Conservation (phyloP, 2,888 invertebrate species). For the Anarsia innoxiella region DNA sequence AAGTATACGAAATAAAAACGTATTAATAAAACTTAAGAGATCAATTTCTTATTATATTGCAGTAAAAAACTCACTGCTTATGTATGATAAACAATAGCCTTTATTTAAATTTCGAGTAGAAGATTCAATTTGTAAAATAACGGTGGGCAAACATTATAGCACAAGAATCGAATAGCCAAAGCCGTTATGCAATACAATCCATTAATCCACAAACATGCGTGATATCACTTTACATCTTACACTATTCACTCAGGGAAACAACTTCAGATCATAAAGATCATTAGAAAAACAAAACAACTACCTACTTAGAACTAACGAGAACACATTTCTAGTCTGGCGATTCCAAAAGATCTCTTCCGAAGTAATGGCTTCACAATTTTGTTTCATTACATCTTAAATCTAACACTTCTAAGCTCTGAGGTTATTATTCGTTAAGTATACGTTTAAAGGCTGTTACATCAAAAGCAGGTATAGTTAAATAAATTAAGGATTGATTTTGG, state of each 20-base stretch:
- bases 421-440: slow-evolving; percentile 33
- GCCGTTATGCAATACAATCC: slow-evolving; percentile 5
- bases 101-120: too few relatives aligned
- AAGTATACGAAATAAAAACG: too few relatives aligned
- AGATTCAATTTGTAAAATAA: too few relatives aligned
- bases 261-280: neutral
- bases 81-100: too few relatives aligned
- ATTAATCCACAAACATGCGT: neutral
- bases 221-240: slow-evolving; percentile 1
- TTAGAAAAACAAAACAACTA: neutral
- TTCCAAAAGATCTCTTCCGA: slow-evolving; percentile 30
- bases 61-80: too few relatives aligned
- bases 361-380: slow-evolving; percentile 35
- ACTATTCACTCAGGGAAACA: slow-evolving; percentile 4
- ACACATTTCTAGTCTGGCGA: slow-evolving; percentile 46
- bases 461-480: too few relatives aligned
- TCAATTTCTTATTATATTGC: too few relatives aligned
- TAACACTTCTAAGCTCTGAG: slow-evolving; percentile 48
- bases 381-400: too few relatives aligned
- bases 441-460: slow-evolving; percentile 24
- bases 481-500: slow-evolving; percentile 7
- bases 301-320: slow-evolving; percentile 40
- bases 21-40: too few relatives aligned
- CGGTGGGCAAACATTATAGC: too few relatives aligned
- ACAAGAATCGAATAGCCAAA: too few relatives aligned